A percentile compares a stretch with the other conserved stretches of the same genome.
Conservation (phyloP, 1,140 invertebrate genomes). For the Caenorhabditis elegans region DNA sequence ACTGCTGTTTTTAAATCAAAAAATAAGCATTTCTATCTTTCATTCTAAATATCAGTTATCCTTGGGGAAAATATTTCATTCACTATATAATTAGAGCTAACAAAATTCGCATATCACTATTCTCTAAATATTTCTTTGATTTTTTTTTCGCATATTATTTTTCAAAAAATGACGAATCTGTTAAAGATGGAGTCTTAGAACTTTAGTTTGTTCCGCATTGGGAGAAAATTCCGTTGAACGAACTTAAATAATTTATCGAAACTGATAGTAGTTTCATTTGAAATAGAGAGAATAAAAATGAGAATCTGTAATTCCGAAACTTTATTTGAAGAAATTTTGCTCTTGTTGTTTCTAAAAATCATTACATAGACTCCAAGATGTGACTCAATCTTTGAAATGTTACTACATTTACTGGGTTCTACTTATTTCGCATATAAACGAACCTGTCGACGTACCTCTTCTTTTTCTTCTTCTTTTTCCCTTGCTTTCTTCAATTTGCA, state of each 20-base stretch:
- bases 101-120: not conserved
- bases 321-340: not conserved
- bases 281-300: not conserved
- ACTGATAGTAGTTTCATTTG: conserved; percentile 1
- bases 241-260: not conserved
- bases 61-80: not conserved
- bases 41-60: not conserved
- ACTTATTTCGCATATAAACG: conserved; percentile 1
- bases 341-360: not conserved
- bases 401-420: not conserved
- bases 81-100: not conserved
- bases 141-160: not conserved
- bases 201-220: not conserved
- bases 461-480: not conserved
- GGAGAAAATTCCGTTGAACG: not conserved
- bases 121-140: not conserved
- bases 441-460: not conserved
- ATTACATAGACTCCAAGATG: no score
- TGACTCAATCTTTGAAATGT: not conserved
- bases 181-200: not conserved
- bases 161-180: not conserved
- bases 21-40: not conserved
- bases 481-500: not conserved
- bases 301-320: not conserved
- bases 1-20: no score